Percentiles rank a stretch among this genome's conserved stretches.
Conservation (phyloP, 2,888 invertebrate species). For the Fragum sueziense region DNA sequence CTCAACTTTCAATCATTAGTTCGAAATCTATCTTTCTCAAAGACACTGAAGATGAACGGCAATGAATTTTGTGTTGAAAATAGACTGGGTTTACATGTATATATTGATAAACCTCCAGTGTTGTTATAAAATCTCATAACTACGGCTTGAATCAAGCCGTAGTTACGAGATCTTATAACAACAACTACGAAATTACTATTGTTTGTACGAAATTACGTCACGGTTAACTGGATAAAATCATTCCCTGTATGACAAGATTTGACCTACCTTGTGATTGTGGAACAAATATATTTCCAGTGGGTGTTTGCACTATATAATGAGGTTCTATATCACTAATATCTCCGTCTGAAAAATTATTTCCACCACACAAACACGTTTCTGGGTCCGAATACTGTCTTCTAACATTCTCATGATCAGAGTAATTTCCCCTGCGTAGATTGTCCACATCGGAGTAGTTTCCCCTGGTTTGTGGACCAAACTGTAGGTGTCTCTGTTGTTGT, state of each 20-base stretch:
- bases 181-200: no score
- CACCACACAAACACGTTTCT: slow-evolving; percentile 44
- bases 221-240: no score
- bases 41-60: no score
- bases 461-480: slow-evolving; percentile 75
- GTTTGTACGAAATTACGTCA: no score
- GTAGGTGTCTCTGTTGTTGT: slow-evolving; percentile 71
- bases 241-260: neutral
- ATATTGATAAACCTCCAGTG: no score
- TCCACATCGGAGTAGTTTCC: slow-evolving; percentile 77
- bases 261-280: slow-evolving; percentile 65
- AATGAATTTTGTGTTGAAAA: no score
- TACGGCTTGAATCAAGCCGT: no score
- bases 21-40: no score
- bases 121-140: no score
- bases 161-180: no score
- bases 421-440: slow-evolving; percentile 63
- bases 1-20: no score
- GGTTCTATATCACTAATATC: slow-evolving; percentile 76
- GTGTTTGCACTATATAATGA: slow-evolving; percentile 77
- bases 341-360: slow-evolving; percentile 68
- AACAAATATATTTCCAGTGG: slow-evolving; percentile 75
- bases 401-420: slow-evolving; percentile 58
- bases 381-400: slow-evolving; percentile 59
- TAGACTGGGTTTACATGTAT: no score